Evolutionary conservation across 2,888 invertebrate genomes (phyloP), one percentile per base, ranked within the genome.

Genomic region (Erpobdella octoculata): DNA sequence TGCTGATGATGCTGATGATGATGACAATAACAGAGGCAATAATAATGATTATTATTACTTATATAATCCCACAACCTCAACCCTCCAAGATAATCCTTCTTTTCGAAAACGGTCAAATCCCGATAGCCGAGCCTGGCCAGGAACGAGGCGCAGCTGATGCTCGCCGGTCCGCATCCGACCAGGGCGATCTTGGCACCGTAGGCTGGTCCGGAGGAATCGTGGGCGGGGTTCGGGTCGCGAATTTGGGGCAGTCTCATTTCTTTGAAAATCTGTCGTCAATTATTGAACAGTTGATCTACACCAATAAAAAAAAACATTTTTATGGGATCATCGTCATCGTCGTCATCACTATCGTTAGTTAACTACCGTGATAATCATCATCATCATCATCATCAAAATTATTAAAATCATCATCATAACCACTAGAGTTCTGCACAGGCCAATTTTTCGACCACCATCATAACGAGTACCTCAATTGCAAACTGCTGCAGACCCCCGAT

Each of bases 401-500:
- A n/a, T n/a, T n/a, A n/a, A n/a, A n/a, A n/a, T n/a, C n/a, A n/a
- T n/a, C n/a, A n/a, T n/a, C n/a, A n/a, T n/a, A n/a, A n/a, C n/a
- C n/a, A n/a, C n/a, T n/a, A n/a, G n/a, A n/a, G n/a, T n/a, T n/a
- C n/a, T n/a, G n/a, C n/a, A n/a, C n/a, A n/a, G n/a, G n/a, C n/a
- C n/a, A n/a, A n/a, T 41, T 41, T 41, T n/a, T n/a, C 46, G 12
- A 15, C 62, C 9, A n/a, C 4, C 28, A 5, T 58, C 76, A 82
- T 82, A n/a, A n/a, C n/a, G n/a, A n/a, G n/a, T n/a, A 91, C 92
- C 81, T 98, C 96, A 1, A 93, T 91, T 66, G 97, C 95, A 84
- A 91, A 98, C 80, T 98, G 97, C 83, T 98, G 98, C 41, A 98
- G 86, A 0, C 98, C 98, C 0, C 97, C 96, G 78, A 98, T 98